Conservation (phyloP, 2,113 vertebrate species). For the Coryphaenoides rupestris region DNA sequence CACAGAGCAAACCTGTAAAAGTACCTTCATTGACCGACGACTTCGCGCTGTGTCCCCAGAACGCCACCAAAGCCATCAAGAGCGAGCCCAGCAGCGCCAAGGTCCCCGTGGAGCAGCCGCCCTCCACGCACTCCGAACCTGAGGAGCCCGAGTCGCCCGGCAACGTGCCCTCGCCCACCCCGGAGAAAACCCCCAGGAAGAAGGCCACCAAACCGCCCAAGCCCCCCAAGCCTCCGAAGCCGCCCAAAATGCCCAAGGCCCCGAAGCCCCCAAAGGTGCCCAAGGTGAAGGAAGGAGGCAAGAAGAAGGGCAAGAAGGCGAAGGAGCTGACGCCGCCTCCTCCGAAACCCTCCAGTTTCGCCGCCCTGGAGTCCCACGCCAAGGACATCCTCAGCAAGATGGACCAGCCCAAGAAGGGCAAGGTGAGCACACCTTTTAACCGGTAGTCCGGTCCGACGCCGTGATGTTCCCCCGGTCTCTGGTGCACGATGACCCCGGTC, state of each 20-base stretch:
- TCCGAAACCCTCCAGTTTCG: slow-evolving; percentile 85
- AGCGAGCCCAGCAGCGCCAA: slow-evolving; percentile 79
- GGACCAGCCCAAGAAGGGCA: slow-evolving; percentile 91
- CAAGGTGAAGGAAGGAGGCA: slow-evolving; percentile 88
- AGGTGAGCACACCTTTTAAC: slow-evolving; percentile 67
- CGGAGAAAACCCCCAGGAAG: slow-evolving; percentile 67
- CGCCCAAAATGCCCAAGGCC: slow-evolving; percentile 78
- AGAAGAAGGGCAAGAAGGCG: slow-evolving; percentile 88
- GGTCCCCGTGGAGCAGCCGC: slow-evolving; percentile 73
- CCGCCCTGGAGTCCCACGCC: slow-evolving; percentile 89
- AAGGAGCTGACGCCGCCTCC: slow-evolving; percentile 77
- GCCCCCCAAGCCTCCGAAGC: slow-evolving; percentile 81
- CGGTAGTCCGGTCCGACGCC: not conserved
- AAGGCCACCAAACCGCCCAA: slow-evolving; percentile 75
- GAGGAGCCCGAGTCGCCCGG: slow-evolving; percentile 76
- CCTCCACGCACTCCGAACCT: slow-evolving; percentile 78
- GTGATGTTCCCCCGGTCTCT: no score
- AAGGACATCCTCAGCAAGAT: slow-evolving; percentile 94
- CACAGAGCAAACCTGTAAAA: not conserved
- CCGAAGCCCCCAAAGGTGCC: slow-evolving; percentile 81
- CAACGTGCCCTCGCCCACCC: slow-evolving; percentile 68
- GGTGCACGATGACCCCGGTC: no score
- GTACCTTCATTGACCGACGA: not conserved
- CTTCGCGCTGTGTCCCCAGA: slow-evolving; percentile 62
- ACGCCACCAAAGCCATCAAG: slow-evolving; percentile 87